Percentiles rank a stretch among this genome's conserved stretches.
phyloP scores from a whole-genome alignment of 2,113 vertebrate species.

The Nothocercus nigrocapillus region DNA sequence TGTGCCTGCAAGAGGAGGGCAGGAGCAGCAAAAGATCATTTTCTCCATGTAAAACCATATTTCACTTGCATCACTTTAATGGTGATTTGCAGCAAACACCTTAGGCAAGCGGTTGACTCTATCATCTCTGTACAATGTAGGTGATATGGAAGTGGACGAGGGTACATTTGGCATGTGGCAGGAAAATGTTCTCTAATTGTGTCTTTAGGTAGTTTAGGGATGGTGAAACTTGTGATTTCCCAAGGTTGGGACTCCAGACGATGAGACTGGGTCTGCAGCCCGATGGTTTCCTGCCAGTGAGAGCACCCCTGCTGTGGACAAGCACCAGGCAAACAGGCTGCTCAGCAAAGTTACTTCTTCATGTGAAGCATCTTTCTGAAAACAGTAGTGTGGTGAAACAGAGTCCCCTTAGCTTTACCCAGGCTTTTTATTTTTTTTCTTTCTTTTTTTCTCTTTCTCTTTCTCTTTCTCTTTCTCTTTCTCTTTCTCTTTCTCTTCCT shows the following conservation, averaged over 20 bases:
- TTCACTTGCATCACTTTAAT: rapidly evolving
- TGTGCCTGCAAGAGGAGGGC: no score
- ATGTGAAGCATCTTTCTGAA: background rate
- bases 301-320: background rate
- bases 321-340: background rate
- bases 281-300: background rate
- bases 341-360: background rate
- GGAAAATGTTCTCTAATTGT: background rate
- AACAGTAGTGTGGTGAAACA: background rate
- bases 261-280: background rate
- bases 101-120: background rate
- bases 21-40: background rate
- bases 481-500: no score
- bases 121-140: background rate
- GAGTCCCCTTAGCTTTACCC: background rate
- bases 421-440: background rate
- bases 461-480: no score
- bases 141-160: rapidly evolving
- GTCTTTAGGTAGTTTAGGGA: background rate
- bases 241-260: background rate
- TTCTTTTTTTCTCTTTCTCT: no score
- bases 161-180: background rate
- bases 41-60: background rate
- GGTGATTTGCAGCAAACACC: background rate
- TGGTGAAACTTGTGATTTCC: background rate